phyloP scores from a whole-genome alignment of 2,888 invertebrate genomes.

The Mimachlamys varia region DNA sequence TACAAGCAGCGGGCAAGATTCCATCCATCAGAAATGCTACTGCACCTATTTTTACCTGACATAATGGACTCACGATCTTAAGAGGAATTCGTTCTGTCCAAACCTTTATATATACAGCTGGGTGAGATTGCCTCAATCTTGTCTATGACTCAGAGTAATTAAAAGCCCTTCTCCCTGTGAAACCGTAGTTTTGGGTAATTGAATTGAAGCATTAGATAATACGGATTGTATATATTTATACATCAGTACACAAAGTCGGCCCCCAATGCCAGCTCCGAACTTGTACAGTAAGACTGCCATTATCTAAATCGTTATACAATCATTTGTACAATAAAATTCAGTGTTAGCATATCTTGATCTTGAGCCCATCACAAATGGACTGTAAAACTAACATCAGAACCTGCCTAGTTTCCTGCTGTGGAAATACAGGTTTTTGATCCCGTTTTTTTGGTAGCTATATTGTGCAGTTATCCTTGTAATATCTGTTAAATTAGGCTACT shows the following conservation, averaged over 20 bases:
- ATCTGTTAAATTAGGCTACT: not conserved
- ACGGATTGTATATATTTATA: conserved; percentile 22
- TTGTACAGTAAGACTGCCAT: not conserved
- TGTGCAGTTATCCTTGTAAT: not conserved
- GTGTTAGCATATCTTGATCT: not conserved
- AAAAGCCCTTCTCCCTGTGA: not conserved
- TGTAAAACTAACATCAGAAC: not conserved
- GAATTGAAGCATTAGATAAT: conserved; percentile 20
- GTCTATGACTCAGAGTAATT: conserved; percentile 10
- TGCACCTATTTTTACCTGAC: not conserved
- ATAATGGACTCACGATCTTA: not conserved
- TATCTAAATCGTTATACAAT: not conserved
- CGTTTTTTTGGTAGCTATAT: not conserved
- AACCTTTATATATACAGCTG: not conserved
- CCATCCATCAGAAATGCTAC: not conserved
- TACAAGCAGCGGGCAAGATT: not conserved
- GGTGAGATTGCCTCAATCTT: not conserved
- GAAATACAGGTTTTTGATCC: not conserved
- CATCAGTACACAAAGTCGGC: not conserved
- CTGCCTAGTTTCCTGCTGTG: not conserved
- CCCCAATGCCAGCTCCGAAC: not conserved
- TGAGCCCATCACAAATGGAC: not conserved
- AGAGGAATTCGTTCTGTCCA: conserved; percentile 19
- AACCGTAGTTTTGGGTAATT: not conserved
- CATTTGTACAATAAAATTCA: conserved; percentile 29